Evolutionary conservation across 2,888 invertebrate genomes (phyloP).

Genomic region (Clistopyga incitator): DNA sequence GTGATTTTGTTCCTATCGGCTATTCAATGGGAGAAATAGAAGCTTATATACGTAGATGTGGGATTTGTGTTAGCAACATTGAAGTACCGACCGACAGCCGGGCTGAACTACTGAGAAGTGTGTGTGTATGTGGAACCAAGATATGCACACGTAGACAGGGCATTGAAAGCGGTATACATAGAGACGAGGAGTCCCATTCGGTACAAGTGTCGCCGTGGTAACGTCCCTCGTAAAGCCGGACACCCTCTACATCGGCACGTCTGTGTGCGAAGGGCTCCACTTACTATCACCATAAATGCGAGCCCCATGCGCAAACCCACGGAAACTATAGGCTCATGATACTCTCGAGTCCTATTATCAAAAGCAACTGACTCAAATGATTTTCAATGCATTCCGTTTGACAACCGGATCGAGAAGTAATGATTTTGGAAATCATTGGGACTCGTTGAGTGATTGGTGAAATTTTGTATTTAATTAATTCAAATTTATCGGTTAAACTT

Average conservation of each 20-base stretch:
- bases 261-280: conserved; percentile 61
- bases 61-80: conserved; percentile 51
- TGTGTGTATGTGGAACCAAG: conserved; percentile 42
- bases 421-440: too few species aligned
- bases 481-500: too few species aligned
- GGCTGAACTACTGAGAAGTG: conserved; percentile 39
- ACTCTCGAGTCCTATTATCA: not conserved
- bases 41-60: conserved; percentile 7
- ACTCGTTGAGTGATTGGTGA: not conserved
- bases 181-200: conserved; percentile 59
- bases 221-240: conserved; percentile 74
- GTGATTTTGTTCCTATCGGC: not conserved
- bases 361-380: not conserved
- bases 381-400: not conserved
- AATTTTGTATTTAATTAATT: too few species aligned
- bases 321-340: conserved; percentile 10
- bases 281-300: conserved; percentile 44
- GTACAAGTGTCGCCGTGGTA: conserved; percentile 75
- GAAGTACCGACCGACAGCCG: conserved; percentile 47
- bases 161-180: conserved; percentile 43
- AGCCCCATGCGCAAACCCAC: conserved; percentile 1
- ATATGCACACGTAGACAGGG: conserved; percentile 33
- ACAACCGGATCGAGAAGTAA: too few species aligned
- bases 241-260: conserved; percentile 61
- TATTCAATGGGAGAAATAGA: not conserved